Evolutionary conservation across 2,113 vertebrate species (phyloP).

Genomic region (Sebastes fasciatus): DNA sequence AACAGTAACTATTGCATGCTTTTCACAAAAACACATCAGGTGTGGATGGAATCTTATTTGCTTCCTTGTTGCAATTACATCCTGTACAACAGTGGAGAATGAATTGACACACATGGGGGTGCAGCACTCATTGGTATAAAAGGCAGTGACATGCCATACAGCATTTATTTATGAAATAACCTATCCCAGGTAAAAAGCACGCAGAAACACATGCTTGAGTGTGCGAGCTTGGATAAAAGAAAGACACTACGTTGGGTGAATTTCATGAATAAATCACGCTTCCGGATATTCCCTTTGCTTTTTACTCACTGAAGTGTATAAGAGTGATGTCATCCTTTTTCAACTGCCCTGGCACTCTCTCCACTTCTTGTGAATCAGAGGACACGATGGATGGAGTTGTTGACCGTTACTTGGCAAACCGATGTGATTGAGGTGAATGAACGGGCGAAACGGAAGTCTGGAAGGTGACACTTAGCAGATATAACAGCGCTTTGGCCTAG

Average conservation of each 20-base stretch:
- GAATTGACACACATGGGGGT: conserved; percentile 52
- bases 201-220: conserved; percentile 45
- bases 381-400: conserved; percentile 43
- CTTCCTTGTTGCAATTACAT: conserved; percentile 56
- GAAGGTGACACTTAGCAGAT: conserved; percentile 69
- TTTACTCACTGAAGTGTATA: conserved; percentile 66
- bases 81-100: conserved; percentile 47
- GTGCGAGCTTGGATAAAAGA: conserved; percentile 40
- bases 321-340: conserved; percentile 58
- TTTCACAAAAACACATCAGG: conserved; percentile 52
- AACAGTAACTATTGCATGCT: conserved; percentile 13
- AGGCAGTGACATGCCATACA: conserved; percentile 42
- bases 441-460: conserved; percentile 59
- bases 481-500: conserved; percentile 74
- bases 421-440: conserved; percentile 66
- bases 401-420: conserved; percentile 43
- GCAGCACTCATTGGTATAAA: conserved; percentile 39
- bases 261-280: conserved; percentile 83
- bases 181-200: conserved; percentile 63
- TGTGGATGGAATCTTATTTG: conserved; percentile 24
- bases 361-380: conserved; percentile 61
- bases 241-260: conserved; percentile 52
- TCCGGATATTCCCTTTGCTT: conserved; percentile 64
- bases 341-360: conserved; percentile 40
- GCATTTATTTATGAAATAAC: conserved; percentile 63